Conservation (phyloP, 2,888 invertebrate species). For the Melanostoma scalare region DNA sequence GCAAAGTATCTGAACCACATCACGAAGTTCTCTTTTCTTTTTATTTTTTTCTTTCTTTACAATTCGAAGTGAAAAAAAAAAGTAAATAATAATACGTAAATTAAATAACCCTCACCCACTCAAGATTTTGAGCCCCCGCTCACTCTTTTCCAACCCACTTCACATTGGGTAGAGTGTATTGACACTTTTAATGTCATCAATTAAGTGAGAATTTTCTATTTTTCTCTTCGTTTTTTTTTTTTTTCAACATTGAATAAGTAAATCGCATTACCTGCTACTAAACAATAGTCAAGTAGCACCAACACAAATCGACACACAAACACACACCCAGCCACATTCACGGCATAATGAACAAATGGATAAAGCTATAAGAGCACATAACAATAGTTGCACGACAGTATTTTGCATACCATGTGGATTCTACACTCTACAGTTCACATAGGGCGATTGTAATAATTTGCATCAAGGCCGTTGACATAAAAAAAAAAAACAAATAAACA, state of each 20-base stretch:
- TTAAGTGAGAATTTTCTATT: constrained; percentile 54
- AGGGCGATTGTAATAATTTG: constrained; percentile 68
- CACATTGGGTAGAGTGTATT: constrained; percentile 55
- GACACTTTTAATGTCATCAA: constrained; percentile 68
- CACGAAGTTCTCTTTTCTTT: constrained; percentile 35
- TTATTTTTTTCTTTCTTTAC: no score
- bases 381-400: constrained; percentile 38
- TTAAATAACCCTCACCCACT: constrained; percentile 24
- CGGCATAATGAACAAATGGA: background rate
- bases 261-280: constrained; percentile 46
- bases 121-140: constrained; percentile 1
- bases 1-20: constrained; percentile 42
- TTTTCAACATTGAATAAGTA: constrained; percentile 49
- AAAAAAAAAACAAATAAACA: constrained; percentile 30
- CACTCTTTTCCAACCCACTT: background rate
- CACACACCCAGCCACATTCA: constrained; percentile 16
- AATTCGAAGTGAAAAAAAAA: background rate
- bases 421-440: constrained; percentile 54
- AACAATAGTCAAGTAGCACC: constrained; percentile 1
- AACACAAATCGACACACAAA: constrained; percentile 3
- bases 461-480: constrained; percentile 70
- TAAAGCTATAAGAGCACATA: constrained; percentile 11
- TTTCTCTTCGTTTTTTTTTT: constrained; percentile 24
- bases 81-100: background rate
- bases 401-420: constrained; percentile 53